A percentile compares a stretch with the other conserved stretches of the same genome.
phyloP scores from a whole-genome alignment of 2,888 invertebrate species.

The Dryobotodes eremita region DNA sequence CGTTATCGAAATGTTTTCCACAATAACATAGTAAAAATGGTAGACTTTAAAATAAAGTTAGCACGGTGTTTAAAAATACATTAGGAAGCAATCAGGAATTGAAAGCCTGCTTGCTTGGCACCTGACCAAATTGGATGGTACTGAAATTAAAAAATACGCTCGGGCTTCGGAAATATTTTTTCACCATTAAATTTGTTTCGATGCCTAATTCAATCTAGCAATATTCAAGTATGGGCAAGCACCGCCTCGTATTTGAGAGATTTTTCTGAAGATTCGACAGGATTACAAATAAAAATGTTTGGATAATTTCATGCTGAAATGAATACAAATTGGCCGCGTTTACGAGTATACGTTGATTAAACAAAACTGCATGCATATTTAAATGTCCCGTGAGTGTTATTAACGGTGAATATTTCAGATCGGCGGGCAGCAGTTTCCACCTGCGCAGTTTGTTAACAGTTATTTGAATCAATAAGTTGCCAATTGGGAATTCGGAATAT shows the following conservation, averaged over 20 bases:
- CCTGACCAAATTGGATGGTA: constrained; percentile 55
- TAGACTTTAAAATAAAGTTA: constrained; percentile 9
- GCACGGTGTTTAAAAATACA: constrained; percentile 11
- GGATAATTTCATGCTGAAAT: constrained; percentile 47
- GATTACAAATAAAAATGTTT: constrained; percentile 19
- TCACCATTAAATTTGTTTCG: constrained; percentile 28
- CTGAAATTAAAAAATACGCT: constrained; percentile 51
- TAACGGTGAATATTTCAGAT: constrained; percentile 15
- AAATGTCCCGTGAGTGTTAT: constrained; percentile 23
- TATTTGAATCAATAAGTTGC: constrained; percentile 23
- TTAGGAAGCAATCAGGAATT: constrained; percentile 49
- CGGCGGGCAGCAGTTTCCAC: constrained; percentile 3
- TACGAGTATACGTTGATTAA: constrained; percentile 28
- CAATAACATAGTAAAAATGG: neutral
- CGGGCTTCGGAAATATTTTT: constrained; percentile 28
- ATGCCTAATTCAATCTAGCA: constrained; percentile 2
- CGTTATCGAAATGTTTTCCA: neutral
- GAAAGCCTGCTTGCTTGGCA: constrained; percentile 58
- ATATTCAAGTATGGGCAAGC: neutral
- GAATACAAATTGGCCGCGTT: constrained; percentile 40
- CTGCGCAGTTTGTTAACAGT: constrained; percentile 8
- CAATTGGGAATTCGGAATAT: neutral
- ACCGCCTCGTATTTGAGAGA: neutral
- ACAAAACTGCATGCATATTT: constrained; percentile 34
- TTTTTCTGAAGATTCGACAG: neutral